phyloP scores from a whole-genome alignment of 1,140 invertebrate genomes.

The Chironomus striatipennis region DNA sequence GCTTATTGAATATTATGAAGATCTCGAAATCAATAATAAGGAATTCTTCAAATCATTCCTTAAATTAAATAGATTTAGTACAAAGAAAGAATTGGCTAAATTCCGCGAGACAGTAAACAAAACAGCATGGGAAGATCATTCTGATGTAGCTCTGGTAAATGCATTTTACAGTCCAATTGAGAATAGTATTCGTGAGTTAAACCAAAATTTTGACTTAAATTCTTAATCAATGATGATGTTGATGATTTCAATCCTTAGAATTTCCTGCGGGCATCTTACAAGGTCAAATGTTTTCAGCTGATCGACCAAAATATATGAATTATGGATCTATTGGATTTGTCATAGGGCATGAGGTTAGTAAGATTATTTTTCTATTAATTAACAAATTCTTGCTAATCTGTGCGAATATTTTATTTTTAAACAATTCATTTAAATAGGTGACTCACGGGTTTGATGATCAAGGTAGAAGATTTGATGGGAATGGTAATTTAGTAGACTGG shows the following conservation, averaged over 20 bases:
- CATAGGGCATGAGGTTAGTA: conserved; percentile 47
- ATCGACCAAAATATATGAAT: conserved; percentile 52
- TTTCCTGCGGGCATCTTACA: conserved; percentile 57
- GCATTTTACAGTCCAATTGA: conserved; percentile 57
- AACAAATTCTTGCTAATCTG: too few relatives aligned
- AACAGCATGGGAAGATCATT: conserved; percentile 31
- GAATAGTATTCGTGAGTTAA: conserved; percentile 53
- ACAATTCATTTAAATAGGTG: conserved; percentile 30
- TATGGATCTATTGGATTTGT: conserved; percentile 61
- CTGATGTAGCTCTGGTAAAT: conserved; percentile 54
- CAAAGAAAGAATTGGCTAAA: not conserved
- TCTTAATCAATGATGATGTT: not conserved
- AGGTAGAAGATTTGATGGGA: not conserved
- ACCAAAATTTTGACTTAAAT: not conserved
- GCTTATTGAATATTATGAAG: conserved; percentile 43
- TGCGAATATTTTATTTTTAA: too few relatives aligned
- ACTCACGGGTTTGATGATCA: conserved; percentile 51
- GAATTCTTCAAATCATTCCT: not conserved
- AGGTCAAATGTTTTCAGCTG: conserved; percentile 45
- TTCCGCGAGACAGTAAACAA: conserved; percentile 28
- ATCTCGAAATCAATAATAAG: conserved; percentile 43
- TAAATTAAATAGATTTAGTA: not conserved
- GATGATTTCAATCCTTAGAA: conserved; percentile 32
- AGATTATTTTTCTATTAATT: too few relatives aligned
- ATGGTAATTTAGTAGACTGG: conserved; percentile 50